Evolutionary conservation across 2,797 vertebrate genomes (phyloP).

Genomic region (Mionectes olivaceus): DNA sequence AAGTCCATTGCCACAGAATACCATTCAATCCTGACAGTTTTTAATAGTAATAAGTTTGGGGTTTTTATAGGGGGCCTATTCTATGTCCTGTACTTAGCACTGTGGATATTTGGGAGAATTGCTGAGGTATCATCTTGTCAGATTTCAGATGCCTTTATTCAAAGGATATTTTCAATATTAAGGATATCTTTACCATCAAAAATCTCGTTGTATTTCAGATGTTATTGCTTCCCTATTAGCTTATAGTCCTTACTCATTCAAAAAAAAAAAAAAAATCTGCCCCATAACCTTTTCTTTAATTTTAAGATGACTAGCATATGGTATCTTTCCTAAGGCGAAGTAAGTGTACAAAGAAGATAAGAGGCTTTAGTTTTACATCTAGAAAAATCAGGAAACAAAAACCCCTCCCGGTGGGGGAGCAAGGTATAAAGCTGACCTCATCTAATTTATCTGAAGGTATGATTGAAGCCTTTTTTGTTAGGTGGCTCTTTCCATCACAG

Average conservation of each 20-base stretch:
- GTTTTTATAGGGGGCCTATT: accelerated
- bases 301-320: background rate
- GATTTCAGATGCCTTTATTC: background rate
- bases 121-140: background rate
- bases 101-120: background rate
- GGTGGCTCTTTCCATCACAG: slow-evolving; percentile 16
- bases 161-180: background rate
- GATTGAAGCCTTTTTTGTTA: slow-evolving; percentile 26
- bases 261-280: background rate
- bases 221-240: background rate
- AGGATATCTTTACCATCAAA: background rate
- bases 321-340: slow-evolving; percentile 55
- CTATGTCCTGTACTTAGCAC: accelerated
- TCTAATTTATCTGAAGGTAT: slow-evolving; percentile 60
- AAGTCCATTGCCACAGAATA: background rate
- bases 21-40: background rate
- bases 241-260: background rate
- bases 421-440: slow-evolving; percentile 65
- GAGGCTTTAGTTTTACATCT: slow-evolving; percentile 41
- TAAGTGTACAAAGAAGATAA: slow-evolving; percentile 37
- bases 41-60: background rate
- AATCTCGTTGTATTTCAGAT: background rate
- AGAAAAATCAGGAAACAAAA: slow-evolving; percentile 62
- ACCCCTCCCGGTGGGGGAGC: slow-evolving; percentile 26
- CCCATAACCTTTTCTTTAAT: slow-evolving; percentile 1